These are phyloP conservation scores for Agrotis ipsilon DNA, from an alignment of 2,888 invertebrate species.

Conservation along the genomic window DNA sequence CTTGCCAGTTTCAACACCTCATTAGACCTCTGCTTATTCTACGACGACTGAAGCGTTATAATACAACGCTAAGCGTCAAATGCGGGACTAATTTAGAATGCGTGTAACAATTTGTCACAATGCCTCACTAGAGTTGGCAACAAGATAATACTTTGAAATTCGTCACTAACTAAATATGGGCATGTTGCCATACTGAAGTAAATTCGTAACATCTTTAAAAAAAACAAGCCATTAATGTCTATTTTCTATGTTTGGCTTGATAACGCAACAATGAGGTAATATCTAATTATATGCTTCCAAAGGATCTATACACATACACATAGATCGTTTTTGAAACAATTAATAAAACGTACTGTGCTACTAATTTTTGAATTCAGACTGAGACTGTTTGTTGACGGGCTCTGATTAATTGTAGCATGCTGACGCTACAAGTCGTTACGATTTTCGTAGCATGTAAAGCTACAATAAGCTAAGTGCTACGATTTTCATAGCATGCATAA, in stretches of 20 bases:
- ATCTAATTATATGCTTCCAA: too few species aligned
- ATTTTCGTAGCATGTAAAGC: not conserved
- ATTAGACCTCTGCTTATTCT: constrained; percentile 5
- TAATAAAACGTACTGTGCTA: not conserved
- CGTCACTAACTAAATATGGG: constrained; percentile 18
- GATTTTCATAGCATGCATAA: too few species aligned
- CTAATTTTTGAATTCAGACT: not conserved
- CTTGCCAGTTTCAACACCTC: constrained; percentile 3
- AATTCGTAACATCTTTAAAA: not conserved
- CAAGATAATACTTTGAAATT: constrained; percentile 38
- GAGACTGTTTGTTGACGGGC: too few species aligned
- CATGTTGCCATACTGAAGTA: not conserved
- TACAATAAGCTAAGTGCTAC: not conserved
- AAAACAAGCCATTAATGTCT: not conserved
- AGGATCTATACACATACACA: too few species aligned
- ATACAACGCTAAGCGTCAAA: constrained; percentile 23
- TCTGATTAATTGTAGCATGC: not conserved
- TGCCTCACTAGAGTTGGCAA: constrained; percentile 30
- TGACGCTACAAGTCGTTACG: not conserved
- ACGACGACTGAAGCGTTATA: constrained; percentile 14
- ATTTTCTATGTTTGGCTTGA: not conserved
- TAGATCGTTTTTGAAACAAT: too few species aligned
- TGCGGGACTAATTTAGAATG: constrained; percentile 41
- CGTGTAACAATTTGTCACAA: constrained; percentile 43
- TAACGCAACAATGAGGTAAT: not conserved